Evolutionary conservation across 2,888 invertebrate species (phyloP), one percentile per base, ranked within the genome.

Genomic region (Morpho achilles): DNA sequence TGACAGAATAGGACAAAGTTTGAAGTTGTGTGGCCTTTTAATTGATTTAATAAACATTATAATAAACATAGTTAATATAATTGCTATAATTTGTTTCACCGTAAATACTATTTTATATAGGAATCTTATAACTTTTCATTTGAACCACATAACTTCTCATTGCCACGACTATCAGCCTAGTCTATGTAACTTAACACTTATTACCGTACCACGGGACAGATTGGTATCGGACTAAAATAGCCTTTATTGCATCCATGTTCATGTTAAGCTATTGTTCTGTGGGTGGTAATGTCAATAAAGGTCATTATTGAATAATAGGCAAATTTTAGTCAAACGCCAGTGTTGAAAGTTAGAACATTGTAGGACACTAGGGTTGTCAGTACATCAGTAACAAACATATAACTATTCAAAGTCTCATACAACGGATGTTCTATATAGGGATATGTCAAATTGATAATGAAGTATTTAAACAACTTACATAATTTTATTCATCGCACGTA

Each of bases 181-280:
- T 69, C 69, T 73, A 71, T 72, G 78, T 74, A 79, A 78, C 74
- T 71, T 72, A 72, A 78, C 76, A 77, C 78, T 79, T 79, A 78
- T 77, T 77, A 73, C 72, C 64, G 59, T 62, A 62, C 60, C 59
- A 58, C 64, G 67, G 69, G 73, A 77, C 75, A 72, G 73, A 77
- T 76, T 71, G 69, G 70, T 69, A 74, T 72, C 71, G 71, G 69
- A 64, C 69, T 69, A 64, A 70, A 72, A 73, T 74, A 70, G 69
- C 68, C 65, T 63, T 66, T 67, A 66, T 73, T 68, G 69, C 69
- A 53, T 59, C 60, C 48, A 50, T 60, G 46, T 53, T 59, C 49
- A 51, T 54, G 62, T 45, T 48, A 59, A 58, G 50, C 60, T 68
- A 63, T 66, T 70, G 67, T 67, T 69, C 67, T 62, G 68, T 71